These are phyloP conservation scores for Spodoptera litura DNA, from an alignment of 1,140 invertebrate genomes.

Conservation along the genomic window DNA sequence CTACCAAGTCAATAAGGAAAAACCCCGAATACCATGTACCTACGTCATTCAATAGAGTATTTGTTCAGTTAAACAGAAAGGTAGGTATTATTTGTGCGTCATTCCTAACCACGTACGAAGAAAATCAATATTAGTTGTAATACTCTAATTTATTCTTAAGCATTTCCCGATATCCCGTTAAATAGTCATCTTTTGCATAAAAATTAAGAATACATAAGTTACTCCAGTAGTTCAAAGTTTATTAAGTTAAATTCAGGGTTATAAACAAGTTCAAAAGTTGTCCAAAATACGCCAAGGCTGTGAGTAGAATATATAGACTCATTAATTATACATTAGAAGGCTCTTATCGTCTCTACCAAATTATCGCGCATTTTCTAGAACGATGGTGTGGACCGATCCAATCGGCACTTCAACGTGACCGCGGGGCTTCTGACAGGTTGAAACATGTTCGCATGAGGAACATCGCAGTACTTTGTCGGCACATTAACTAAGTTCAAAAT, in stretches of 20 bases:
- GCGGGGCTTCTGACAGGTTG: slow-evolving; percentile 38
- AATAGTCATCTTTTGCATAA: too few species aligned
- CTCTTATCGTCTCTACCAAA: not conserved
- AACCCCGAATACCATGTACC: too few species aligned
- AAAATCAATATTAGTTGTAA: too few species aligned
- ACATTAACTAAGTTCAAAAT: too few species aligned
- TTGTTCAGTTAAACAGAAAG: too few species aligned
- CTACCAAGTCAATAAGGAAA: too few species aligned
- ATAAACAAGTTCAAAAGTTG: slow-evolving; percentile 6
- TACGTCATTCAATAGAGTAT: too few species aligned
- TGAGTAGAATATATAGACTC: slow-evolving; percentile 20
- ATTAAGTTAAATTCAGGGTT: not conserved
- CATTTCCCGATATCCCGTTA: too few species aligned
- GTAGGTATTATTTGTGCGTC: not conserved
- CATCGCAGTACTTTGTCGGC: slow-evolving; percentile 9
- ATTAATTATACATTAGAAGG: slow-evolving; percentile 36
- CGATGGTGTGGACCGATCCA: not conserved
- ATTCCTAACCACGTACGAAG: not conserved
- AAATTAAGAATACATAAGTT: too few species aligned
- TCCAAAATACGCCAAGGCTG: slow-evolving; percentile 5
- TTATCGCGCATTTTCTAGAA: slow-evolving; percentile 47
- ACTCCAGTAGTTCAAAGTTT: too few species aligned
- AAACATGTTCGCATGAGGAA: slow-evolving; percentile 14
- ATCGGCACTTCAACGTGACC: slow-evolving; percentile 42
- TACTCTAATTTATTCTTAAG: too few species aligned